A percentile compares a stretch with the other conserved stretches of the same genome.
Evolutionary conservation across 2,113 vertebrate species (phyloP).

Genomic region (Mustelus asterias): DNA sequence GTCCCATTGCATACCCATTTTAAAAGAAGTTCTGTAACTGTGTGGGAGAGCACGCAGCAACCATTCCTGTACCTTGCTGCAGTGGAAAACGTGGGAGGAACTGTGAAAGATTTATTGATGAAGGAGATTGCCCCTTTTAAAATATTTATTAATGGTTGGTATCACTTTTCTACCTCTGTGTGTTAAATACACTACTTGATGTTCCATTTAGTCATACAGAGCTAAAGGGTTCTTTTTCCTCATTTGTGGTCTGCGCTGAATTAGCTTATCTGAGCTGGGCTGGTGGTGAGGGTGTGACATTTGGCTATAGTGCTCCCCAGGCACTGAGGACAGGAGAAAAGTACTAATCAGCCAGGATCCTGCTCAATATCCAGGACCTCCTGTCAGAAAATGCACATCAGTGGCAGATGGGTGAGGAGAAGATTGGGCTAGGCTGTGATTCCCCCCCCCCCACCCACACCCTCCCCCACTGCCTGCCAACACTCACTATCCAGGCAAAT

Average conservation of each 20-base stretch:
- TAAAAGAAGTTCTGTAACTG: background rate
- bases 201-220: background rate
- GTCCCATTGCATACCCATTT: background rate
- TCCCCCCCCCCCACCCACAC: background rate
- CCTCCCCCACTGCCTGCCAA: background rate
- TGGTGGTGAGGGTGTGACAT: background rate
- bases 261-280: background rate
- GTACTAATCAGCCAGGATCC: background rate
- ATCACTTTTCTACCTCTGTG: background rate
- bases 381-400: background rate
- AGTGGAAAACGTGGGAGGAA: background rate
- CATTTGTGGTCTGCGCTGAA: background rate
- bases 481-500: background rate
- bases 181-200: background rate
- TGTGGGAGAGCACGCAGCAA: background rate
- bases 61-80: background rate
- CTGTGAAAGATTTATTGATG: background rate
- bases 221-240: background rate
- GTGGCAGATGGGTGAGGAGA: background rate
- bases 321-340: background rate
- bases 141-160: background rate
- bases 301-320: background rate
- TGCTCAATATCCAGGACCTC: background rate
- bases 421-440: background rate
- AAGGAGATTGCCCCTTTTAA: background rate